A percentile compares a stretch with the other conserved stretches of the same genome.
Conservation (phyloP, 2,113 vertebrate species). For the Garra rufa region DNA sequence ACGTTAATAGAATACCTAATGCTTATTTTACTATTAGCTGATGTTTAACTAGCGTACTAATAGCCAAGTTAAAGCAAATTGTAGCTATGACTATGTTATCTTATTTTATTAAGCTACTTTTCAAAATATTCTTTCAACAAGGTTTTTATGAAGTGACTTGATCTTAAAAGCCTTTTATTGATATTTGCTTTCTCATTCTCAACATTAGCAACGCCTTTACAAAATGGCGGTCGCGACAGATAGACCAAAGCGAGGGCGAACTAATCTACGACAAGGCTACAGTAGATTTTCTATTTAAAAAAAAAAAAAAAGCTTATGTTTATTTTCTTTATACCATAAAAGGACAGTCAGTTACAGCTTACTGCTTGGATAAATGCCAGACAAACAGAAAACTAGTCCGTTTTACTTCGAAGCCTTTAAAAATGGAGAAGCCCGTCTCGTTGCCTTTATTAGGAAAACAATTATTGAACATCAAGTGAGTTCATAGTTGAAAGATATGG, state of each 20-base stretch:
- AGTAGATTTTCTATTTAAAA: neutral
- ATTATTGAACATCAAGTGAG: neutral
- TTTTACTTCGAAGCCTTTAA: neutral
- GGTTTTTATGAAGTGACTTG: neutral
- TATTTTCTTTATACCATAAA: neutral
- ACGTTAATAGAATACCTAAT: too few relatives aligned
- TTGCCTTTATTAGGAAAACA: neutral
- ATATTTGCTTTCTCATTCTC: neutral
- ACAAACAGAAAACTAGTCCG: neutral
- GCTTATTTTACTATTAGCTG: neutral
- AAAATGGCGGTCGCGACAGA: constrained; percentile 14
- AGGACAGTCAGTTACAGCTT: neutral
- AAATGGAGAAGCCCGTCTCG: too few relatives aligned
- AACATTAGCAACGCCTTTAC: neutral
- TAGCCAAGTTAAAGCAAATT: neutral
- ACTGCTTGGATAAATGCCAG: neutral
- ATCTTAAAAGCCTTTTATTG: neutral
- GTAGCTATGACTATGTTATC: neutral
- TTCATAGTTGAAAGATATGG: neutral
- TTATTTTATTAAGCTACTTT: neutral
- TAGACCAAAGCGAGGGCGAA: neutral
- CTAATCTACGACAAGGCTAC: neutral
- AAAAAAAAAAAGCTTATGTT: neutral
- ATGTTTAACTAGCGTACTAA: neutral
- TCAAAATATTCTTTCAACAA: neutral